Percentiles rank a stretch among this genome's conserved stretches.
Evolutionary conservation across 2,888 invertebrate species (phyloP).

Genomic region (Hypena proboscidalis): DNA sequence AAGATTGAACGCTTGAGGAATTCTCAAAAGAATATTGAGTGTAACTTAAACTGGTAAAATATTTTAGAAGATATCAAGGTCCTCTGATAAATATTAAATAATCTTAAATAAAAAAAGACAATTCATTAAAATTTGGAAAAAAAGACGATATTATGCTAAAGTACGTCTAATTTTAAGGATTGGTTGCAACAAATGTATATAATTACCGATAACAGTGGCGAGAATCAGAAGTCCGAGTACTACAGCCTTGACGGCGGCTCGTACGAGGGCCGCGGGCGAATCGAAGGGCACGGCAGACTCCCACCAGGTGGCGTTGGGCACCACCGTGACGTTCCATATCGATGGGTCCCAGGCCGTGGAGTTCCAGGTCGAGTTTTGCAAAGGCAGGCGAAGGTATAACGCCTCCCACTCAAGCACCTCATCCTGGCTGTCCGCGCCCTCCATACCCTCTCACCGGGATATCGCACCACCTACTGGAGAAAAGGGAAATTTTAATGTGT

Average conservation of each 20-base stretch:
- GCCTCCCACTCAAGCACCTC: conserved; percentile 77
- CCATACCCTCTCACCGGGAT: conserved; percentile 79
- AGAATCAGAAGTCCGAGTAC: conserved; percentile 86
- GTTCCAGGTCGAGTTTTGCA: conserved; percentile 70
- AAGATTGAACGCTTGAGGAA: conserved; percentile 18
- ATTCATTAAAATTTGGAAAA: too few relatives aligned
- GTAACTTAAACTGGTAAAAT: neutral
- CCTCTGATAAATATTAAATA: too few relatives aligned
- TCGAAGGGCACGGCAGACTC: conserved; percentile 78
- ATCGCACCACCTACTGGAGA: conserved; percentile 60
- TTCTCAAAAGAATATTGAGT: neutral
- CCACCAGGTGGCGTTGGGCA: conserved; percentile 72
- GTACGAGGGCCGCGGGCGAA: conserved; percentile 82
- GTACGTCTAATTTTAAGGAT: too few relatives aligned
- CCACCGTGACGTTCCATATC: conserved; percentile 67
- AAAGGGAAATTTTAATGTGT: too few relatives aligned
- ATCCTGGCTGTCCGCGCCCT: conserved; percentile 77
- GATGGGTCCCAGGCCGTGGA: conserved; percentile 64
- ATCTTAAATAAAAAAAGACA: too few relatives aligned
- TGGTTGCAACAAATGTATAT: too few relatives aligned
- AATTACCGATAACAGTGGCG: conserved; percentile 87
- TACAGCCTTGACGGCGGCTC: conserved; percentile 86
- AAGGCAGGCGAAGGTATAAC: conserved; percentile 67
- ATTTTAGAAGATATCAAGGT: too few relatives aligned
- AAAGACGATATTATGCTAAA: too few relatives aligned